A percentile compares a stretch with the other conserved stretches of the same genome.
phyloP scores from a whole-genome alignment of 2,113 vertebrate genomes.

The Psammodynastes pulverulentus region DNA sequence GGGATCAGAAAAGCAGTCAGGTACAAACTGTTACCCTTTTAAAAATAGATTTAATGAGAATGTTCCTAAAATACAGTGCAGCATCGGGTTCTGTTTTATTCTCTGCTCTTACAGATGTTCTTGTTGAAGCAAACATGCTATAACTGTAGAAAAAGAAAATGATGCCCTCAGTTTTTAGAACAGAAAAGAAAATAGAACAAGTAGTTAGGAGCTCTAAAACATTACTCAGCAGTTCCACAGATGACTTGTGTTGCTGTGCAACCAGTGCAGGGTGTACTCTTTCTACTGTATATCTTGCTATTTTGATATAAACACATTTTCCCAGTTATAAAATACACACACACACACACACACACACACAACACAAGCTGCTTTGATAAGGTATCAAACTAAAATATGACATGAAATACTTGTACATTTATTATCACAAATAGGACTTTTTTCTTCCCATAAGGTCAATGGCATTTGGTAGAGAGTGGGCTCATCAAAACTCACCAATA shows the following conservation, averaged over 20 bases:
- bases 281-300: not conserved
- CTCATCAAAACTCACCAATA: not conserved
- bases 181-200: not conserved
- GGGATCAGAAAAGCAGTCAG: constrained; percentile 17
- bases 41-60: constrained; percentile 27
- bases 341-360: too few relatives aligned
- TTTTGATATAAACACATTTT: not conserved
- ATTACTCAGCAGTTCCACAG: not conserved
- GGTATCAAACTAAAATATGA: not conserved
- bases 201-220: not conserved
- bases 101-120: not conserved
- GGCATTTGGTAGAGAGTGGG: not conserved
- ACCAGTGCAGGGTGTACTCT: not conserved
- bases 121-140: not conserved
- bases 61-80: not conserved
- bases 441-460: not conserved
- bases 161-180: not conserved
- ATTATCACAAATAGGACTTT: not conserved
- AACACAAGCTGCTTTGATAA: not conserved
- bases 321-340: not conserved
- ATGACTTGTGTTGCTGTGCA: not conserved
- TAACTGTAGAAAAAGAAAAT: not conserved
- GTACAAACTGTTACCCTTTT: constrained; percentile 8
- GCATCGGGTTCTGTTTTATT: not conserved
- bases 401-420: not conserved